Evolutionary conservation across 2,888 invertebrate genomes (phyloP).

Genomic region (Achlya flavicornis): DNA sequence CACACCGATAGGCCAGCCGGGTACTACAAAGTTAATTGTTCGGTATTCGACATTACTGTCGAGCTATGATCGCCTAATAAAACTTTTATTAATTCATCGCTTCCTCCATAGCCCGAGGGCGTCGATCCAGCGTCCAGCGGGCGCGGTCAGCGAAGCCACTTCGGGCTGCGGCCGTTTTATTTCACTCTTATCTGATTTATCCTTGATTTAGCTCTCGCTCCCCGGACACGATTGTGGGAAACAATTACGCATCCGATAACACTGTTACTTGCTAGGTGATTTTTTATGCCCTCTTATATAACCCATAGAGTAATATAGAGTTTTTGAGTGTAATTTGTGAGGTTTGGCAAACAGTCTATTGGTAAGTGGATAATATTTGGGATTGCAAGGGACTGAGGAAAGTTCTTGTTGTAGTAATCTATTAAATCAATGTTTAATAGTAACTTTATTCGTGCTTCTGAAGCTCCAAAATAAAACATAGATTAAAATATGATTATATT

Average conservation of each 20-base stretch:
- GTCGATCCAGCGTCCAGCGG: conserved; percentile 24
- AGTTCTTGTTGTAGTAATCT: no score
- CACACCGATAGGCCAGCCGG: no score
- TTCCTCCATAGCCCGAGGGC: conserved; percentile 28
- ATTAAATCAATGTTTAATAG: no score
- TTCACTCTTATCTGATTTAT: conserved; percentile 67
- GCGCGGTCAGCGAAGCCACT: conserved; percentile 32
- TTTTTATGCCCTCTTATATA: conserved; percentile 24
- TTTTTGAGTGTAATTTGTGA: no score
- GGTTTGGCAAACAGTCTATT: no score
- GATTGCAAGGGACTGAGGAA: no score
- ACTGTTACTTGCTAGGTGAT: conserved; percentile 15
- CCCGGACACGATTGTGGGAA: conserved; percentile 54
- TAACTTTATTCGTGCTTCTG: no score
- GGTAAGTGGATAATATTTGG: no score
- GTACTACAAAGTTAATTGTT: no score
- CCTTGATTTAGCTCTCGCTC: conserved; percentile 53
- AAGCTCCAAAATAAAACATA: no score
- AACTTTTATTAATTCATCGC: conserved; percentile 12
- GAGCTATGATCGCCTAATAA: background rate
- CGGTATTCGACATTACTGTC: no score
- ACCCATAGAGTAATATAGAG: conserved; percentile 2
- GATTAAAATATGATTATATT: no score
- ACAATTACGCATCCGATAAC: conserved; percentile 61
- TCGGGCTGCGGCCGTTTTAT: conserved; percentile 55